phyloP scores from a whole-genome alignment of 30 jellyfish, hydroid and myxozoan species.

The Cassiopea andromeda region DNA sequence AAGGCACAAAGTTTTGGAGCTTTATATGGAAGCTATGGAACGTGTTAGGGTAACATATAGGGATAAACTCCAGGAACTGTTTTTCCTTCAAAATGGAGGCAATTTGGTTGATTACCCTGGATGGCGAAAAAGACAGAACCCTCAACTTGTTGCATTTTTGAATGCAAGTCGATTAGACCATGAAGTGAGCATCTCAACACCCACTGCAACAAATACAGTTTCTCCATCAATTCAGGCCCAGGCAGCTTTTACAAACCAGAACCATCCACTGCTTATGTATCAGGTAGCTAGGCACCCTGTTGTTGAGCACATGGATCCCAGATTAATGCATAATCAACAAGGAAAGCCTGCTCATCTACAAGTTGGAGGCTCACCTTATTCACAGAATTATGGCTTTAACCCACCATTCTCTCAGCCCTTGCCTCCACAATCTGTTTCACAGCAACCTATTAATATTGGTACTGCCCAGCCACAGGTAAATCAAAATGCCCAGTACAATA shows the following conservation, averaged over 20 bases:
- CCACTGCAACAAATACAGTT: slow-evolving; percentile 87
- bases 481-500: neutral
- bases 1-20: slow-evolving; percentile 71
- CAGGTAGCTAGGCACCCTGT: slow-evolving; percentile 12
- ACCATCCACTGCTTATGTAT: slow-evolving; percentile 40
- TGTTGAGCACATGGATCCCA: slow-evolving; percentile 31
- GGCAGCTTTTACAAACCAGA: slow-evolving; percentile 67
- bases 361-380: neutral
- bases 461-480: slow-evolving; percentile 16
- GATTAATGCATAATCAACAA: slow-evolving; percentile 19
- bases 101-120: slow-evolving; percentile 97
- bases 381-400: slow-evolving; percentile 25
- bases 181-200: slow-evolving; percentile 81
- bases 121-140: slow-evolving; percentile 92
- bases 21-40: slow-evolving; percentile 78
- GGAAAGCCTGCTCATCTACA: slow-evolving; percentile 42
- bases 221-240: slow-evolving; percentile 85
- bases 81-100: slow-evolving; percentile 98
- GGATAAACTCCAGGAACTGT: slow-evolving; percentile 87
- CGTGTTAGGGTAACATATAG: slow-evolving; percentile 76
- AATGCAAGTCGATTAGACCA: slow-evolving; percentile 87
- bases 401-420: slow-evolving; percentile 23
- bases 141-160: slow-evolving; percentile 83
- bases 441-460: neutral
- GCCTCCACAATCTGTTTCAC: slow-evolving; percentile 3